Evolutionary conservation across 2,797 vertebrate species (phyloP), one percentile per base, ranked within the genome.

Genomic region (Sarcoramphus papa): DNA sequence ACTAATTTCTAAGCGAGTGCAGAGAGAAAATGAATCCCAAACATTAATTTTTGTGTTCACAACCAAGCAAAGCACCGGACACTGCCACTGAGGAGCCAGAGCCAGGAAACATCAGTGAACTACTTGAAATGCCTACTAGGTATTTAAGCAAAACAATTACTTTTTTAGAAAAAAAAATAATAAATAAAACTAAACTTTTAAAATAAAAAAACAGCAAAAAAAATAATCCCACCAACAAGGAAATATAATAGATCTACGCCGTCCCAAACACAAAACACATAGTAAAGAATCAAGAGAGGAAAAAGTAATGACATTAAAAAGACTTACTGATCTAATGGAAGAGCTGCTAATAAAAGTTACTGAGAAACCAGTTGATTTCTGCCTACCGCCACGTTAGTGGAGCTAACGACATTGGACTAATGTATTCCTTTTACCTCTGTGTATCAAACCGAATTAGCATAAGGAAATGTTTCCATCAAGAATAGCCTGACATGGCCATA

Each of bases 291-390:
- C 4, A 3, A 72, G 63, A 91, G 45, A 88, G 63, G 25, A 19
- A 28, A 41, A 88, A 90, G 70, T 19, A 68, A 45, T 41, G 9
- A 63, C 12, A 56, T 90, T 78, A 24, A 90, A 89, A 92, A 80
- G 22, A 92, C 91, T 94, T 92, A 95, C 92, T 89, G 90, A 87
- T 86, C 80, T 76, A 93, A 80, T 84, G 86, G 94, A 92, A 92
- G 95, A 92, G 95, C 80, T 92, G 94, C 82, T 92, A 94, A 92
- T 87, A 95, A 96, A 97, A 96, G 96, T 97, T 94, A 93, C 85
- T 82, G 85, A 78, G 94, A 95, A 95, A 96, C 93, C 90, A 84
- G 77, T 1, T 82, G 94, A 91, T 92, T 96, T 93, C 96, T 97
- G 93, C 56, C 84, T 88, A 33, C 75, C 85, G 87, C 53, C 88